Evolutionary conservation across 2,888 invertebrate genomes (phyloP), one percentile per base, ranked within the genome.

Genomic region (Dolichopus griseipennis): DNA sequence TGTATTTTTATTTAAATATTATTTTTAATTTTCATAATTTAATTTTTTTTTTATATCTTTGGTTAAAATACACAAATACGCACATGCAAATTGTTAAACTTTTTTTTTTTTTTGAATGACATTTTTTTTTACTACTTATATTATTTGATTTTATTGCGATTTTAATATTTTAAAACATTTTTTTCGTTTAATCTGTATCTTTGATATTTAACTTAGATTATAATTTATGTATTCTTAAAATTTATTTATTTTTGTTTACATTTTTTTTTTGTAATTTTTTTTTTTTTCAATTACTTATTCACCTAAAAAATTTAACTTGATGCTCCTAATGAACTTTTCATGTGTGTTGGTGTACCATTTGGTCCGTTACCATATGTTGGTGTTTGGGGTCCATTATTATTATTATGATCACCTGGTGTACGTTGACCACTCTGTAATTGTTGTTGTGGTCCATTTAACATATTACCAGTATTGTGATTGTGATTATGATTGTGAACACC

Each of bases 321-420:
- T 72, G 81, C 79, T 52, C 81, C 81, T 69, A 81, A 71, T 62
- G 80, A 77, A 68, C 78, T 80, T 74, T 81, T 81, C 79, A 81
- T 80, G 70, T 81, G 81, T 65, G 80, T 76, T 71, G 79, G 78
- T 15, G 77, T 77, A 10, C 69, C 71, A 65, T 76, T 77, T 21
- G 78, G 76, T 8, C 77, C 77, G 0, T 77, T 78, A 64, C 78
- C 78, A 68, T 76, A 78, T 5, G 78, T 75, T 34, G 73, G 72
- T 37, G 79, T 77, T 70, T 79, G 79, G 9, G 79, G 78, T 10
- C 80, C 79, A 70, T 79, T 79, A 70, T 78, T 79, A 68, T 79
- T 79, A 69, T 73, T 74, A 66, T 78, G 79, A 72, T 81, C 81
- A 20, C 81, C 81, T 0, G 81, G 78, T 5, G 79, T 78, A 15